Evolutionary conservation across 2,888 invertebrate species (phyloP).

Genomic region (Orthosia cruda): DNA sequence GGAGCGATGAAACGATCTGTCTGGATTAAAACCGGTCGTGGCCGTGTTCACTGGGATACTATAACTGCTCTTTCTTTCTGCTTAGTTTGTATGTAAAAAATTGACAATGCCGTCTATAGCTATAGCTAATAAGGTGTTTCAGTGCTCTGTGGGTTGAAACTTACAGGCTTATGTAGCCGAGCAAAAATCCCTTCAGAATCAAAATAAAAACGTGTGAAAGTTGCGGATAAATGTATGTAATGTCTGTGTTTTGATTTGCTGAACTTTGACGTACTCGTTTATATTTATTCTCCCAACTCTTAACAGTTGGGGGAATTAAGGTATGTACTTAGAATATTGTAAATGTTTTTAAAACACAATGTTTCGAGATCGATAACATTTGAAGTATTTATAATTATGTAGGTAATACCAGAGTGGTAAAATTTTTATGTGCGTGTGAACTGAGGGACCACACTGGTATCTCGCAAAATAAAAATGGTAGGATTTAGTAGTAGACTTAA

Average conservation of each 20-base stretch:
- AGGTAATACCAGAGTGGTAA: not conserved
- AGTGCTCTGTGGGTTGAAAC: conserved; percentile 16
- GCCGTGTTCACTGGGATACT: no score
- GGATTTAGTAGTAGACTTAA: no score
- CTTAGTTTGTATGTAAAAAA: not conserved
- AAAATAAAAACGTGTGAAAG: conserved; percentile 41
- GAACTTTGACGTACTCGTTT: conserved; percentile 1
- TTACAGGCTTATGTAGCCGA: conserved; percentile 43
- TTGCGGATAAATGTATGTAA: conserved; percentile 33
- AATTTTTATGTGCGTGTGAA: no score
- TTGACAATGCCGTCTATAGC: not conserved
- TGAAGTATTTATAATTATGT: not conserved
- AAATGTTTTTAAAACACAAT: not conserved
- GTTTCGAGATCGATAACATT: not conserved
- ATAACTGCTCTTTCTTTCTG: not conserved
- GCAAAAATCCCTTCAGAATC: conserved; percentile 47
- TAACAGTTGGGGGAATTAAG: not conserved
- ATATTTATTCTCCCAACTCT: no score
- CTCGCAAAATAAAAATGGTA: no score
- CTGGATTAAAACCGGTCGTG: no score
- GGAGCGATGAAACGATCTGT: no score
- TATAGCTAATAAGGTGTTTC: not conserved
- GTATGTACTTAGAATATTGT: not conserved
- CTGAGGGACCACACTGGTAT: no score
- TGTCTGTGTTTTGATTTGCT: conserved; percentile 31